Evolutionary conservation across 2,797 vertebrate genomes (phyloP).

Genomic region (Tokudaia muenninki): DNA sequence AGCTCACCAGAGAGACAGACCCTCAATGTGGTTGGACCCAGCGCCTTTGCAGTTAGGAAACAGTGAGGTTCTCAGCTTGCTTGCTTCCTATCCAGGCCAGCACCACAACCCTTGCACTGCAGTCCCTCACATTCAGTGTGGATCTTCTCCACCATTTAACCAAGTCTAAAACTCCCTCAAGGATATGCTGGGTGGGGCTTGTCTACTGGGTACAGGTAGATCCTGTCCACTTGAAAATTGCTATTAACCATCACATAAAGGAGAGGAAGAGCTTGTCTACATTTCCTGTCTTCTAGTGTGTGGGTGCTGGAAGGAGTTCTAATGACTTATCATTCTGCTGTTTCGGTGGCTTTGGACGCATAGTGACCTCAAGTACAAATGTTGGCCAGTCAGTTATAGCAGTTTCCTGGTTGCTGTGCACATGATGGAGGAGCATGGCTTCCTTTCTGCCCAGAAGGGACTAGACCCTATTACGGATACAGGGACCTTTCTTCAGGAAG

Average conservation of each 20-base stretch:
- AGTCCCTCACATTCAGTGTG: background rate
- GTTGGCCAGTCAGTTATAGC: fast-evolving
- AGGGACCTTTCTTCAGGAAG: background rate
- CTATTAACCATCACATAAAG: background rate
- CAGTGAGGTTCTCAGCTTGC: background rate
- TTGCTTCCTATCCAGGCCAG: background rate
- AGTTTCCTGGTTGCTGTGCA: background rate
- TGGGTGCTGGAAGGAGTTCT: background rate
- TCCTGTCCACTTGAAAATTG: background rate
- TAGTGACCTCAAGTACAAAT: background rate
- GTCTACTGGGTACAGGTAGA: background rate
- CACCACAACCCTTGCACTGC: no score
- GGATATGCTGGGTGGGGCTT: no score
- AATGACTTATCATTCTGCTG: background rate
- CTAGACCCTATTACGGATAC: background rate
- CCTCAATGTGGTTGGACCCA: no score
- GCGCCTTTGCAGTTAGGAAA: background rate
- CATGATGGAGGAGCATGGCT: background rate
- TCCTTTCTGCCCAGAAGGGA: background rate
- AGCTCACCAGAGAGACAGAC: background rate
- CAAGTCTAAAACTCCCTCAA: background rate
- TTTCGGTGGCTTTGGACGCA: background rate
- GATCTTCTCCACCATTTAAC: background rate
- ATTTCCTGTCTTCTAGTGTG: background rate
- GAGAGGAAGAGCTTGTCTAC: background rate